Conservation (phyloP, 2,888 invertebrate species). For the Rhimphoctona megacephalus region DNA sequence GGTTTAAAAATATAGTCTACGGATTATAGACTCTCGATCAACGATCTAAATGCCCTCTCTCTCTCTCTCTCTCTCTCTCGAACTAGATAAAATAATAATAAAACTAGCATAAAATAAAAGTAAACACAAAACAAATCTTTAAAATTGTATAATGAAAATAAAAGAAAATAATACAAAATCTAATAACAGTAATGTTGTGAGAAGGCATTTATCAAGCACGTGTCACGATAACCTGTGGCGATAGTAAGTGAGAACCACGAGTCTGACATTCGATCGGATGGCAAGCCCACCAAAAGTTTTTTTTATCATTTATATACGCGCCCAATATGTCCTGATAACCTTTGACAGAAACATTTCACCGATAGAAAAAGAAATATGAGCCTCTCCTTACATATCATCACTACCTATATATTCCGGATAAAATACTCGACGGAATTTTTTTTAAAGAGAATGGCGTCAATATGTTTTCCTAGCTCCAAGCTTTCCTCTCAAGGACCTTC, state of each 20-base stretch:
- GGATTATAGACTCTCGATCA: constrained; percentile 60
- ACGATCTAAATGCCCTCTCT: constrained; percentile 31
- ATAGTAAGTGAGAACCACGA: background rate
- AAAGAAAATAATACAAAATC: background rate
- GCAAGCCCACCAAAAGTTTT: background rate
- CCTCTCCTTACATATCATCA: background rate
- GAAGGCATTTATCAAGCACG: background rate
- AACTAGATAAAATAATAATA: background rate
- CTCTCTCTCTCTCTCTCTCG: background rate
- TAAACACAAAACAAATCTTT: background rate
- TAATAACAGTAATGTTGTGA: constrained; percentile 5
- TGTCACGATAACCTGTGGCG: constrained; percentile 1
- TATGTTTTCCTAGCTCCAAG: background rate
- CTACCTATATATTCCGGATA: background rate
- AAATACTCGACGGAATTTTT: background rate
- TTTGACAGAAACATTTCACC: constrained; percentile 20
- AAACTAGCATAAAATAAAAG: background rate
- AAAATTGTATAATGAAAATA: background rate
- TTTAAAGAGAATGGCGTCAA: background rate
- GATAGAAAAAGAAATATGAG: constrained; percentile 4
- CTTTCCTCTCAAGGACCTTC: background rate
- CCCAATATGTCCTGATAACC: constrained; percentile 23
- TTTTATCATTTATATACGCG: background rate
- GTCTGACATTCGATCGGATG: constrained; percentile 6
- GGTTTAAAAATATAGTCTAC: constrained; percentile 75